Evolutionary conservation across 2,888 invertebrate genomes (phyloP), one percentile per base, ranked within the genome.

Genomic region (Pachycephus smyrnensis): DNA sequence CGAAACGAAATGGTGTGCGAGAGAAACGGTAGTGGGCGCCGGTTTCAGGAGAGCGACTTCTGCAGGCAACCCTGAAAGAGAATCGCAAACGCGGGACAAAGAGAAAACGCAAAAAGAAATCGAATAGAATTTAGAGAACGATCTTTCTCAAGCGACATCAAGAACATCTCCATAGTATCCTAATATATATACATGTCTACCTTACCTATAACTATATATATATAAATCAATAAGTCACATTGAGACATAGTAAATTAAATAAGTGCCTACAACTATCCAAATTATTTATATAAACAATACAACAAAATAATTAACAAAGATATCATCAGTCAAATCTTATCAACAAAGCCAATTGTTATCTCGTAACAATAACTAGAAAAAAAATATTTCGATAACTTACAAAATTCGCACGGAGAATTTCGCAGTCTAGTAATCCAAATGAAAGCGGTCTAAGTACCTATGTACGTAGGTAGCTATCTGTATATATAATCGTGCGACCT

Each of bases 51-150:
- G 31, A 33, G 31, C 4, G 71, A 32, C 23, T 55, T 9, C 55
- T 9, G 23, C 23, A 23, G 55, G 55, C 9, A 55, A 55, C 15
- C 55, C 55, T 33, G 71, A 71, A 33, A 71, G 71, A 71, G 71
- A 33, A 33, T 33, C 23, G 68, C 55, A 40, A 73, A 76, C 78
- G 73, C 81, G 85, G 87, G 87, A 86, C 86, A 87, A 87, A 87
- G 85, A 85, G 85, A 86, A 86, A 88, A 87, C 87, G 87, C 86
- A 85, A 84, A 85, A 40, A 55, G 80, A 81, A 86, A 84, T 82
- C 84, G 85, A 88, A 88, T 86, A 84, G 87, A 88, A 88, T 89
- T 88, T 88, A 88, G 88, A 89, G 86, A 87, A 86, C 84, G 87
- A 87, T 89, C 32, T 73, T 76, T 78, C 78, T 78, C 73, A 55